Conservation (phyloP, 2,888 invertebrate species). For the Machimus atricapillus region DNA sequence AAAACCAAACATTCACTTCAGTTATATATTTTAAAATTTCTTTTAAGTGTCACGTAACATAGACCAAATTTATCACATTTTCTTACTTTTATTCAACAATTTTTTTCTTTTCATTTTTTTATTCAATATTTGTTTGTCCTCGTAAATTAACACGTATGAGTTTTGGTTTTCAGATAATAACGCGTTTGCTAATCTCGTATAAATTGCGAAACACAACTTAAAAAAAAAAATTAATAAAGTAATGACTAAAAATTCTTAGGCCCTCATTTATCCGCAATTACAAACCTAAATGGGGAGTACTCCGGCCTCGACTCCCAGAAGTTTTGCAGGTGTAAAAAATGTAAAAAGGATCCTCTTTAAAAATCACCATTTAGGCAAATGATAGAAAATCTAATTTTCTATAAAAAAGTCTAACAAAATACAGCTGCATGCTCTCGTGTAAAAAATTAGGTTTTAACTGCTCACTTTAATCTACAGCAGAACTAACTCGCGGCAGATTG, state of each 20-base stretch:
- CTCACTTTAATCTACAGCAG: slow-evolving; percentile 14
- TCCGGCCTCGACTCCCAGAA: background rate
- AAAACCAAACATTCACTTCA: slow-evolving; percentile 18
- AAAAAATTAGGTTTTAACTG: slow-evolving; percentile 12
- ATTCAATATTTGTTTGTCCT: slow-evolving; percentile 1
- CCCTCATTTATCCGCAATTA: background rate
- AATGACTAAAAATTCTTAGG: background rate
- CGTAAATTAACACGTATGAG: slow-evolving; percentile 24
- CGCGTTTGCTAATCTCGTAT: background rate
- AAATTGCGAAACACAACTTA: background rate
- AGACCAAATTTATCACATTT: slow-evolving; percentile 42
- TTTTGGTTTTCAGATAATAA: slow-evolving; percentile 39
- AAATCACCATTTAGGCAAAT: background rate
- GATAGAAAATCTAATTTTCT: background rate
- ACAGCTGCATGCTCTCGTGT: slow-evolving; percentile 13
- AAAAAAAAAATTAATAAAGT: background rate
- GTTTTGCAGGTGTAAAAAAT: background rate
- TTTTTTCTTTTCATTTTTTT: background rate
- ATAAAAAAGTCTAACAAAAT: slow-evolving; percentile 4
- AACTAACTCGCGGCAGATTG: background rate
- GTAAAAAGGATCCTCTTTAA: background rate
- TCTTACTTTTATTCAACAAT: slow-evolving; percentile 25
- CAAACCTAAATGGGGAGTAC: background rate
- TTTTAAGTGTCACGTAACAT: slow-evolving; percentile 32
- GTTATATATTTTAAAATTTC: slow-evolving; percentile 19